These are phyloP conservation scores for Palythoa heliodiscus DNA, from an alignment of 92 coral and sea anemone genomes.

Conservation along the genomic window DNA sequence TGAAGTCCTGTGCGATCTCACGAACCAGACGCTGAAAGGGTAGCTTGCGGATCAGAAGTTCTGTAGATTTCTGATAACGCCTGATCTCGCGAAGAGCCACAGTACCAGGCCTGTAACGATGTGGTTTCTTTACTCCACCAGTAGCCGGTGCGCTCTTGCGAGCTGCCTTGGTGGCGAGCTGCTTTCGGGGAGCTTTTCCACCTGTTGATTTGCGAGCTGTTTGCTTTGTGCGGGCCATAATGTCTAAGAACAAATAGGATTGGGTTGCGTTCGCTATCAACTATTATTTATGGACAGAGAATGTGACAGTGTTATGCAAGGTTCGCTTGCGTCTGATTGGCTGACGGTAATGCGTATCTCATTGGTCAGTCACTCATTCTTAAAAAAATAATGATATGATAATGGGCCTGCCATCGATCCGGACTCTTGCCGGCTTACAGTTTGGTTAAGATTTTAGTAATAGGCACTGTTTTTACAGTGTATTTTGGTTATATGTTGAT, in stretches of 20 bases:
- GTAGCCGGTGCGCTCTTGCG: slow-evolving; percentile 84
- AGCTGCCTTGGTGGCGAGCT: slow-evolving; percentile 98
- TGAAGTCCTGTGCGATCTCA: too few species aligned
- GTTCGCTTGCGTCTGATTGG: slow-evolving; percentile 48
- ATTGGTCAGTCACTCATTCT: slow-evolving; percentile 43
- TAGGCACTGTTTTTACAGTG: slow-evolving; percentile 22
- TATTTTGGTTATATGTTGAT: slow-evolving; percentile 26
- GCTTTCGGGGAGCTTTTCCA: slow-evolving; percentile 99
- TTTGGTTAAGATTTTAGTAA: slow-evolving; percentile 25
- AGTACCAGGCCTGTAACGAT: slow-evolving; percentile 1
- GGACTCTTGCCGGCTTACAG: slow-evolving; percentile 35
- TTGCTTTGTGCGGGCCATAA: slow-evolving; percentile 40
- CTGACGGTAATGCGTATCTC: slow-evolving; percentile 33
- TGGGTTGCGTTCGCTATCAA: slow-evolving; percentile 41
- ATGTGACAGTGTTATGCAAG: slow-evolving; percentile 46
- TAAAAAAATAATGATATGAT: slow-evolving; percentile 23
- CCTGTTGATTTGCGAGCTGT: slow-evolving; percentile 29
- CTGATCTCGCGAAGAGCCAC: too few species aligned
- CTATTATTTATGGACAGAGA: slow-evolving; percentile 45
- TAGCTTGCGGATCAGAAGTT: too few species aligned
- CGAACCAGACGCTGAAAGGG: too few species aligned
- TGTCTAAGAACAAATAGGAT: slow-evolving; percentile 42
- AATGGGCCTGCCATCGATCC: neutral
- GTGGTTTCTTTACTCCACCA: slow-evolving; percentile 45
- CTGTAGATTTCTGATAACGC: too few species aligned